These are phyloP conservation scores for Uloborus diversus DNA, from an alignment of 1,140 invertebrate species.

Conservation along the genomic window DNA sequence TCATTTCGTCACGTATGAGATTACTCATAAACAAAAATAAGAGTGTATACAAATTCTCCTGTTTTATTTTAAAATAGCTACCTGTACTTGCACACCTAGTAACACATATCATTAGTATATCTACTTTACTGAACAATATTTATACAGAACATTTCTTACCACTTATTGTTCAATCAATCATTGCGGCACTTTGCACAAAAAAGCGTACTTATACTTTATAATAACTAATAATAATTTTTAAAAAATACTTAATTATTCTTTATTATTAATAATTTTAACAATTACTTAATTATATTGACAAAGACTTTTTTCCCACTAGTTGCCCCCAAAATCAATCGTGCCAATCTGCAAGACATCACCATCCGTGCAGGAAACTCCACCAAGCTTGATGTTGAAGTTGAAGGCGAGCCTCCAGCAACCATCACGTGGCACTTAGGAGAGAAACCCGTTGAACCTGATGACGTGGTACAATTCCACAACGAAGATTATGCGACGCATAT, in stretches of 20 bases:
- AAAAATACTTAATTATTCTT: constrained; percentile 79
- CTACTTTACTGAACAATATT: too few relatives aligned
- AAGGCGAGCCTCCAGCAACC: constrained; percentile 86
- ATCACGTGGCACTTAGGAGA: constrained; percentile 87
- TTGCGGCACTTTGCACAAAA: too few relatives aligned
- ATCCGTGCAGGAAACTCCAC: constrained; percentile 86
- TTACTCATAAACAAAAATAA: too few relatives aligned
- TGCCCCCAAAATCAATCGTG: constrained; percentile 94
- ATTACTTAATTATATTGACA: constrained; percentile 94
- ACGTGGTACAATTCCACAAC: constrained; percentile 71
- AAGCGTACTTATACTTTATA: too few relatives aligned
- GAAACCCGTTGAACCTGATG: constrained; percentile 62
- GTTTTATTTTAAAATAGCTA: too few relatives aligned
- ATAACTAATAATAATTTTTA: too few relatives aligned
- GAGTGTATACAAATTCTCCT: too few relatives aligned
- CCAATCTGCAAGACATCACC: constrained; percentile 85
- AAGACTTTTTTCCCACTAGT: constrained; percentile 84
- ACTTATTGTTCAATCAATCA: too few relatives aligned
- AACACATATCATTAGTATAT: too few relatives aligned
- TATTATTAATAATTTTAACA: constrained; percentile 89
- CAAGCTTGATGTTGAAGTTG: constrained; percentile 87
- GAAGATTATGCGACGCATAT: constrained; percentile 91
- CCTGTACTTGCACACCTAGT: too few relatives aligned
- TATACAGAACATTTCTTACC: too few relatives aligned
- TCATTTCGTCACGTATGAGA: too few relatives aligned